These are phyloP conservation scores for Microplitis deprimator DNA, from an alignment of 2,888 invertebrate species.

Conservation along the genomic window DNA sequence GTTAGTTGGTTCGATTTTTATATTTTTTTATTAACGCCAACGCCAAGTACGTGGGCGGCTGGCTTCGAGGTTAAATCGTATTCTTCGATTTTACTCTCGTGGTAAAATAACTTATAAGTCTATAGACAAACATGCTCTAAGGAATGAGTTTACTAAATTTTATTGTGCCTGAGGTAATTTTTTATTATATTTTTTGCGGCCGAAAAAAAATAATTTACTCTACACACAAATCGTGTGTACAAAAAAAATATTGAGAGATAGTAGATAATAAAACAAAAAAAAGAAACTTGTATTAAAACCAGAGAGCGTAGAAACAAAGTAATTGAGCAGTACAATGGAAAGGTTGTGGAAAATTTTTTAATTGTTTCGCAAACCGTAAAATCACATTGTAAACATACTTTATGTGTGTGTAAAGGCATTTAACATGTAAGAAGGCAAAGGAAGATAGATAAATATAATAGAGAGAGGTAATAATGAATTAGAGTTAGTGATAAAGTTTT, in stretches of 20 bases:
- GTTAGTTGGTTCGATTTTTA: background rate
- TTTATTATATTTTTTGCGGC: background rate
- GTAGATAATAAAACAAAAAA: background rate
- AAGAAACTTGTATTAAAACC: background rate
- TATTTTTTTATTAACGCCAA: slow-evolving; percentile 10
- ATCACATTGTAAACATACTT: background rate
- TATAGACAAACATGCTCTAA: slow-evolving; percentile 10
- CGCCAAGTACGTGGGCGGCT: background rate
- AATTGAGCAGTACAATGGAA: background rate
- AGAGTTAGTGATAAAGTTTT: slow-evolving; percentile 1
- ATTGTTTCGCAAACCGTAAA: background rate
- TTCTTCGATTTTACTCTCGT: slow-evolving; percentile 11
- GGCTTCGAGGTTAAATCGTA: slow-evolving; percentile 15
- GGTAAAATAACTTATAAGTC: slow-evolving; percentile 6
- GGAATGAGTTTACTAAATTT: background rate
- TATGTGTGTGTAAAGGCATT: background rate
- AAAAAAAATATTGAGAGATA: background rate
- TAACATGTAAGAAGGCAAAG: background rate
- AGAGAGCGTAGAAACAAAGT: background rate
- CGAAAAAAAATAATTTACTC: background rate
- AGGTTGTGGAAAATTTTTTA: background rate
- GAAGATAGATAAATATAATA: background rate
- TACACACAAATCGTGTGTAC: background rate
- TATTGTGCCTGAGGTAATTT: background rate
- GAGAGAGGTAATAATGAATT: background rate